Evolutionary conservation across 2,113 vertebrate species (phyloP).

Genomic region (Glaucidium brasilianum): DNA sequence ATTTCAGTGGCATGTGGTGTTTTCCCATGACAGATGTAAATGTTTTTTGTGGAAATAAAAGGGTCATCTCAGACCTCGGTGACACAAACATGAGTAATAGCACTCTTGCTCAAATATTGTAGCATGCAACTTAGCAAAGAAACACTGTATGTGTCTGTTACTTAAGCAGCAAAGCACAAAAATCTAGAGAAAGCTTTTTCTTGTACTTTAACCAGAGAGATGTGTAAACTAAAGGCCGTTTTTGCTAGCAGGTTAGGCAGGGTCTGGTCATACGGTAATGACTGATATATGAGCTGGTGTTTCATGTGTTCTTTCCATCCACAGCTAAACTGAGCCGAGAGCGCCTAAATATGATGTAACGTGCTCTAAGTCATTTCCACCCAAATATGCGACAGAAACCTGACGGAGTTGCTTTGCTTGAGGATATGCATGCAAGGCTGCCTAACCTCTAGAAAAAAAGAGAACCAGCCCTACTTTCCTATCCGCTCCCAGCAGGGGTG

Average conservation of each 20-base stretch:
- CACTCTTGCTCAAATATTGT: background rate
- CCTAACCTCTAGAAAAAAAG: background rate
- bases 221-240: background rate
- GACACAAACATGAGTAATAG: background rate
- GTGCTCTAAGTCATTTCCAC: background rate
- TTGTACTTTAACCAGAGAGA: background rate
- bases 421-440: background rate
- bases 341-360: no score
- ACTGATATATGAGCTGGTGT: background rate
- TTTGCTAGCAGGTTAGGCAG: background rate
- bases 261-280: background rate
- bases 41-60: background rate
- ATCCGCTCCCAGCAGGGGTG: background rate
- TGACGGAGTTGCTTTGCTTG: background rate
- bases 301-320: background rate
- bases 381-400: background rate
- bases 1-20: background rate
- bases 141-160: rapidly evolving
- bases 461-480: background rate
- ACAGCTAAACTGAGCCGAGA: background rate
- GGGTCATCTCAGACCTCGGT: background rate
- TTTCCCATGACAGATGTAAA: background rate
- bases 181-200: background rate
- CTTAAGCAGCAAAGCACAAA: background rate
- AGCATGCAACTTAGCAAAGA: background rate